Base-by-base conservation (phyloP, 1,140 invertebrate genomes). In the Drosophila rufa region DNA sequence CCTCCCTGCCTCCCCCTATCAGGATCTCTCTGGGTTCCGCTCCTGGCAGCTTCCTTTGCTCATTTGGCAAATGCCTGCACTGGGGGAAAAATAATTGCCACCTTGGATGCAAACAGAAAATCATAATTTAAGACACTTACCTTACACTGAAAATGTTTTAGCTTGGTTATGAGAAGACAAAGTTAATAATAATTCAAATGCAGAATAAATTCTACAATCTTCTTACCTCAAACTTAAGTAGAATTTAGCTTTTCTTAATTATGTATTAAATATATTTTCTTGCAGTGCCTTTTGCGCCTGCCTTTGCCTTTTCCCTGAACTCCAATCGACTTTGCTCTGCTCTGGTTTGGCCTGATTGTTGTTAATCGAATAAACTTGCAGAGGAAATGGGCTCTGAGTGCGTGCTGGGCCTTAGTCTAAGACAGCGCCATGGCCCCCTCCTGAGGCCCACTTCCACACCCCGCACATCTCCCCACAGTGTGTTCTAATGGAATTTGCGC, bases 361-460 rank as follows among this genome's bases (percentile, higher is more conserved):
- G 83, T 82, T 87, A 87, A 87, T 87, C 83, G 83, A 87, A 87
- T 87, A 82, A 87, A 87, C 75, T 87, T 82, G 76, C 83, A 76
- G 46, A 86, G 82, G 79, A 86, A 82, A 86, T 79, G 70, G 68
- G 75, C 75, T 73, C 59, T 79, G 80, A 86, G 79, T 79, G 83
- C 75, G 79, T 82, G 82, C 79, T 81, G 82, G 76, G 65, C 79
- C 68, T 43, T 33, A 57, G 62, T 36, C 48, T 55, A 45, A 19
- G 70, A 40, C 48, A 66, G 62, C 25, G 12, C 40, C 60, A 36
- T 38, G 43, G 43, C 22, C 11, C 33, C n/a, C n/a, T 25, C 38
- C 48, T 36, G 33, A 17, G 30, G 3, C 15, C 19, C 33, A 17
- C 43, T 40, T 51, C 65, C 33, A n/a, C 30, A 22, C 22, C 45